A percentile compares a stretch with the other conserved stretches of the same genome.
Conservation (phyloP, 2,797 vertebrate genomes). For the Cynodonichthys magdalenae region DNA sequence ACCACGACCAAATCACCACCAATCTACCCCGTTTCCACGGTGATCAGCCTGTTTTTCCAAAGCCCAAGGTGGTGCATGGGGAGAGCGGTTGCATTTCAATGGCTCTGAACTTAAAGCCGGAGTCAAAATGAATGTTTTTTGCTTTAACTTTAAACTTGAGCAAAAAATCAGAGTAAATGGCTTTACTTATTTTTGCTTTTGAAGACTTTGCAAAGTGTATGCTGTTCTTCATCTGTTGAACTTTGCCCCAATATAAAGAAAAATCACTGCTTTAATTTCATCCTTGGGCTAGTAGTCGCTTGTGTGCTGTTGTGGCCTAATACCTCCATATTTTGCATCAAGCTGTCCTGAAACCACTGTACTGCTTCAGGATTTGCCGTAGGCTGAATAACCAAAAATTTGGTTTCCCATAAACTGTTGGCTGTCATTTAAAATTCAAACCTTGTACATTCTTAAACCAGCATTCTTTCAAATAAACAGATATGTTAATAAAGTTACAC, state of each 20-base stretch:
- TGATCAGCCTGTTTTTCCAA: constrained; percentile 53
- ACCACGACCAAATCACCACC: constrained; percentile 51
- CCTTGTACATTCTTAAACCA: background rate
- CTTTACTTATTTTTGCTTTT: background rate
- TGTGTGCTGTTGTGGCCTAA: background rate
- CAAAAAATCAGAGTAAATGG: background rate
- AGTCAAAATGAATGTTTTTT: constrained; percentile 7
- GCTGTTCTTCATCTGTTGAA: background rate
- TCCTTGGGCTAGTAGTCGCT: background rate
- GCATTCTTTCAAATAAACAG: constrained; percentile 4
- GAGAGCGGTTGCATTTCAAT: constrained; percentile 37
- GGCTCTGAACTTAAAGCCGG: background rate
- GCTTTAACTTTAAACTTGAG: background rate
- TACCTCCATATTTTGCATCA: no score
- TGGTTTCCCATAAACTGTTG: background rate
- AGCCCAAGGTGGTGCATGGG: constrained; percentile 26
- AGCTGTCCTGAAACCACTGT: no score
- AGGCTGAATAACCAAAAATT: no score
- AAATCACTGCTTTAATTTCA: no score
- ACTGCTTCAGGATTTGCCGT: no score
- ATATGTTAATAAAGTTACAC: constrained; percentile 15
- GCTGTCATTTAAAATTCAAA: constrained; percentile 1
- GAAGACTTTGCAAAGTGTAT: background rate
- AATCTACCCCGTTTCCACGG: constrained; percentile 45
- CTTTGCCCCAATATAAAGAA: no score